Conservation (phyloP, 2,888 invertebrate genomes). For the Galeruca laticollis region DNA sequence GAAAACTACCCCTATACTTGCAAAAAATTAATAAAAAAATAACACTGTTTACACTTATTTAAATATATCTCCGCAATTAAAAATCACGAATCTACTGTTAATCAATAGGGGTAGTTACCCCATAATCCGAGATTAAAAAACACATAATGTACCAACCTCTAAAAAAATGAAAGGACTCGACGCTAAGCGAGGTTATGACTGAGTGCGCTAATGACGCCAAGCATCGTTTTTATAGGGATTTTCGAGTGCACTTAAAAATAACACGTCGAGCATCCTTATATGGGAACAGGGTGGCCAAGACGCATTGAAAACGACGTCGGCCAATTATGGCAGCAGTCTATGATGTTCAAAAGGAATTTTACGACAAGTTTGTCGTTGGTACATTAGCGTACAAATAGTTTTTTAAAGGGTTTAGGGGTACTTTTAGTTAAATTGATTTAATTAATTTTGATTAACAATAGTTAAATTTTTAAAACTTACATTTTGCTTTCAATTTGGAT, state of each 20-base stretch:
- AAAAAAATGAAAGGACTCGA: slow-evolving; percentile 40
- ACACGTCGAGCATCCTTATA: slow-evolving; percentile 62
- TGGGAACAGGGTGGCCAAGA: slow-evolving; percentile 61
- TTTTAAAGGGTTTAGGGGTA: neutral
- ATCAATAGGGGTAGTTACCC: slow-evolving; percentile 17
- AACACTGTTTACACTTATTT: neutral
- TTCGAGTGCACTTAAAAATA: slow-evolving; percentile 59
- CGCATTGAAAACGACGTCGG: slow-evolving; percentile 61
- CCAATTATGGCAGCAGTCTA: slow-evolving; percentile 60
- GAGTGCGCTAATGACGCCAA: slow-evolving; percentile 37
- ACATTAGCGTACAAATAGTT: slow-evolving; percentile 20
- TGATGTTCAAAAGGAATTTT: slow-evolving; percentile 43
- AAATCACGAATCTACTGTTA: slow-evolving; percentile 11
- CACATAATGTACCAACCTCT: slow-evolving; percentile 45
- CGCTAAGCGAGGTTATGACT: slow-evolving; percentile 36
- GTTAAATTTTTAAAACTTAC: no score
- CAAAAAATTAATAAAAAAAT: neutral
- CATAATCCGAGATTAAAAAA: slow-evolving; percentile 5
- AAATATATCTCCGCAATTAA: neutral
- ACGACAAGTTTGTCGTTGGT: slow-evolving; percentile 23
- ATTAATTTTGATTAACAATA: neutral
- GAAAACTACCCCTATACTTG: no score
- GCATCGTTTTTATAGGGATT: slow-evolving; percentile 51
- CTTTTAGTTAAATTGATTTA: neutral
- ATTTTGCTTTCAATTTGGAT: no score